Percentiles rank a stretch among this genome's conserved stretches.
phyloP scores from a whole-genome alignment of 30 jellyfish, hydroid and myxozoan species.

The Aurelia sp. region DNA sequence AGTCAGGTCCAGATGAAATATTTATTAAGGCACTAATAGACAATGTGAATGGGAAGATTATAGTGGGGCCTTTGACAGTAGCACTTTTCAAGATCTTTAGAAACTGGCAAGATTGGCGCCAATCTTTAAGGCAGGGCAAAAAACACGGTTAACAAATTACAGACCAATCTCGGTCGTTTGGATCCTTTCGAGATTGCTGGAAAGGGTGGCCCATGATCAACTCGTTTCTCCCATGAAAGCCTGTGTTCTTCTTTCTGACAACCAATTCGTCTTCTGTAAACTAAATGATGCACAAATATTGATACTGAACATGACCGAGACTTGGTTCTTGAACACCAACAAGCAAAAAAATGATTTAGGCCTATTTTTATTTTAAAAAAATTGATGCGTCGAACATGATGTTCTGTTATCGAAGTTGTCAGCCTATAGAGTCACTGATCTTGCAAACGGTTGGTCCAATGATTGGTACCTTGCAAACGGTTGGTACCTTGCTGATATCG shows the following conservation, averaged over 20 bases:
- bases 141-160: background rate
- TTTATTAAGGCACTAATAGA: background rate
- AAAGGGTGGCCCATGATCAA: slow-evolving; percentile 28
- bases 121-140: background rate
- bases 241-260: background rate
- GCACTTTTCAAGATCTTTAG: slow-evolving; percentile 1
- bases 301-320: background rate
- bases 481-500: background rate
- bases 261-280: slow-evolving; percentile 20
- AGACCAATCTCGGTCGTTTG: slow-evolving; percentile 27
- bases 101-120: background rate
- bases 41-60: background rate
- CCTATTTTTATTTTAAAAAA: background rate
- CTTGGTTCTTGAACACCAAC: slow-evolving; percentile 2
- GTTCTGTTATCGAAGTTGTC: background rate
- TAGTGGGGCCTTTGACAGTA: background rate
- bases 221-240: slow-evolving; percentile 5
- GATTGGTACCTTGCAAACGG: no score
- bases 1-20: slow-evolving; percentile 9
- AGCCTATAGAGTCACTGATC: background rate
- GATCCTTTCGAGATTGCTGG: background rate
- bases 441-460: background rate
- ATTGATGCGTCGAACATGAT: background rate
- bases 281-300: background rate
- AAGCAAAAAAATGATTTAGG: background rate